phyloP scores from a whole-genome alignment of 2,888 invertebrate species.

The Philonicus albiceps region DNA sequence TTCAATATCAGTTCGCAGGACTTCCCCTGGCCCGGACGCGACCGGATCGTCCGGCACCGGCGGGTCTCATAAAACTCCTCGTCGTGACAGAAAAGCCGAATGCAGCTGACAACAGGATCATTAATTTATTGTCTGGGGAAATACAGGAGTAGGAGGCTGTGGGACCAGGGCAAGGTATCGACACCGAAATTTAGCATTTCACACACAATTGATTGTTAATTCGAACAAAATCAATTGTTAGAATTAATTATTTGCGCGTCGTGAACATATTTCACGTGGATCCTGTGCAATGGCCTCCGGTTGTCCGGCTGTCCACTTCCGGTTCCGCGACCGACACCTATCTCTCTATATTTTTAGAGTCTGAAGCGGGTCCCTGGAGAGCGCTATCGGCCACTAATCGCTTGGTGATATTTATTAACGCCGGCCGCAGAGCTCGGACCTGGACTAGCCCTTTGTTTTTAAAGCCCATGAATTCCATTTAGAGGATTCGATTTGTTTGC shows the following conservation, averaged over 20 bases:
- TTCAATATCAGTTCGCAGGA: not conserved
- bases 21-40: not conserved
- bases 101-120: not conserved
- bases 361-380: not conserved
- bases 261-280: not conserved
- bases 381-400: slow-evolving; percentile 7
- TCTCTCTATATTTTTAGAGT: not conserved
- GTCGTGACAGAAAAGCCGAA: not conserved
- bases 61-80: not conserved
- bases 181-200: not conserved
- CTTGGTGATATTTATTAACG: slow-evolving; percentile 15
- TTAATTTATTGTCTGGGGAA: not conserved
- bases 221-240: slow-evolving; percentile 33
- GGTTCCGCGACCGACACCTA: not conserved
- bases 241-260: slow-evolving; percentile 31
- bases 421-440: not conserved
- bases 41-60: not conserved
- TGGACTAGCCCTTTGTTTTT: not conserved
- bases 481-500: slow-evolving; percentile 28
- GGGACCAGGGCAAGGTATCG: not conserved
- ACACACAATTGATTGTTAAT: slow-evolving; percentile 35
- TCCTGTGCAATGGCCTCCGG: not conserved
- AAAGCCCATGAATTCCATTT: slow-evolving; percentile 15
- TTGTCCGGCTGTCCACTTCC: not conserved
- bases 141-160: not conserved